Percentiles rank a stretch among this genome's conserved stretches.
Evolutionary conservation across 1,140 invertebrate species (phyloP).

Genomic region (Orius insidiosus): DNA sequence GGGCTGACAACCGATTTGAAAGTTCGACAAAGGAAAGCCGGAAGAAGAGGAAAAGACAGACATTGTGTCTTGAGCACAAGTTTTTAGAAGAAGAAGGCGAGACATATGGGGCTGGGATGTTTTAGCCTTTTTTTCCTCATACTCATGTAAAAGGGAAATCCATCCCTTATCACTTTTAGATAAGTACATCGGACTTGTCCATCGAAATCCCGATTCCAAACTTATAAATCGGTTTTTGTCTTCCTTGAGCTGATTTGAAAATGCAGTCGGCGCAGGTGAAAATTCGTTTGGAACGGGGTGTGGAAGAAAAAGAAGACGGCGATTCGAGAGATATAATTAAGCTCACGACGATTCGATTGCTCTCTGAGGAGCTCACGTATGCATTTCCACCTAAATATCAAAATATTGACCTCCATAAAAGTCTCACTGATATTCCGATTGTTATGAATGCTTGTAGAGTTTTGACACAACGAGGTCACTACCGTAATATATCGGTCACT

Average conservation of each 20-base stretch:
- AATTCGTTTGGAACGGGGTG: neutral
- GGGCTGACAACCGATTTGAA: too few species aligned
- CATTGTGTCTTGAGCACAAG: too few species aligned
- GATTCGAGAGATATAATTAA: neutral
- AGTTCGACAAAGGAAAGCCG: too few species aligned
- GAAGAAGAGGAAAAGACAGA: too few species aligned
- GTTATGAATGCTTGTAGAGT: neutral
- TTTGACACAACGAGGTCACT: neutral
- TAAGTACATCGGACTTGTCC: too few species aligned
- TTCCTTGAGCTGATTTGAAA: neutral
- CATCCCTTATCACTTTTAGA: too few species aligned
- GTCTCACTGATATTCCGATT: neutral
- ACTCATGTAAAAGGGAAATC: too few species aligned
- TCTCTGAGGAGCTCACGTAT: neutral
- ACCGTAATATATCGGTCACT: neutral
- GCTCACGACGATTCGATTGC: neutral
- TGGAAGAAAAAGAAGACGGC: neutral
- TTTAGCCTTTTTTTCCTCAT: too few species aligned
- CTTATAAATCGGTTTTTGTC: conserved; percentile 1
- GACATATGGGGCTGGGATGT: too few species aligned
- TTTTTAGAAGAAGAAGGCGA: too few species aligned
- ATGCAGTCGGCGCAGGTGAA: conserved; percentile 1
- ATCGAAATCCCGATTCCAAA: neutral
- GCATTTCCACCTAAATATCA: neutral
- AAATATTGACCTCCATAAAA: neutral